These are phyloP conservation scores for Sebastes oblongus DNA, from an alignment of 2,797 vertebrate species.

Conservation along the genomic window DNA sequence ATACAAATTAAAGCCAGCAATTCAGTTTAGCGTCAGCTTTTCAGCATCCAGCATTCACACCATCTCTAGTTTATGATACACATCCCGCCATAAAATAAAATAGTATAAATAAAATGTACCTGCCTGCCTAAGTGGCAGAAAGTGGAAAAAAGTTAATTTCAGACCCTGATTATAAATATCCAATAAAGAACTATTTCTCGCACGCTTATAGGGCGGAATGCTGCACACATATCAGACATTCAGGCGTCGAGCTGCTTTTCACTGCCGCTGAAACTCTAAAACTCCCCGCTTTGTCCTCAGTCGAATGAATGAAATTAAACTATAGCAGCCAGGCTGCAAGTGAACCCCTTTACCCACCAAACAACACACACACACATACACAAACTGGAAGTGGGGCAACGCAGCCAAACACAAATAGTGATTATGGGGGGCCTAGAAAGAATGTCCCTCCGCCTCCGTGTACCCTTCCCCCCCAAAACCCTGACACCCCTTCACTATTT, in stretches of 20 bases:
- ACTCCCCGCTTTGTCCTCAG: slow-evolving; percentile 61
- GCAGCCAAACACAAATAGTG: slow-evolving; percentile 71
- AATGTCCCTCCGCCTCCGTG: slow-evolving; percentile 59
- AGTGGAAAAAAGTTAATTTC: not conserved
- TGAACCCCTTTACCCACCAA: slow-evolving; percentile 51
- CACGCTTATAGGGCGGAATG: not conserved
- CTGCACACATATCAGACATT: slow-evolving; percentile 68
- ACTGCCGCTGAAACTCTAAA: slow-evolving; percentile 44
- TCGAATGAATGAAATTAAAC: slow-evolving; percentile 70
- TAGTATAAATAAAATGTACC: accelerated
- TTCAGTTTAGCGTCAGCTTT: no score
- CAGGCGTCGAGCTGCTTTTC: slow-evolving; percentile 69
- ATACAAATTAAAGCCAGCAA: not conserved
- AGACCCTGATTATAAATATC: not conserved
- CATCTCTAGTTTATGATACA: no score
- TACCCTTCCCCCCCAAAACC: slow-evolving; percentile 61
- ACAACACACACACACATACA: slow-evolving; percentile 30
- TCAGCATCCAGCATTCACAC: no score
- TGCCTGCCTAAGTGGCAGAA: no score
- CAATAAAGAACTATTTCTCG: not conserved
- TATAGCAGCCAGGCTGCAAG: slow-evolving; percentile 48
- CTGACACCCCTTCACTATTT: slow-evolving; percentile 50
- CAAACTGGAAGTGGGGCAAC: slow-evolving; percentile 65
- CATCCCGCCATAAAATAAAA: no score
- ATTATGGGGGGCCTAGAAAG: slow-evolving; percentile 72